Base-by-base conservation (phyloP, 2,113 vertebrate genomes). In the Neogobius melanostomus region DNA sequence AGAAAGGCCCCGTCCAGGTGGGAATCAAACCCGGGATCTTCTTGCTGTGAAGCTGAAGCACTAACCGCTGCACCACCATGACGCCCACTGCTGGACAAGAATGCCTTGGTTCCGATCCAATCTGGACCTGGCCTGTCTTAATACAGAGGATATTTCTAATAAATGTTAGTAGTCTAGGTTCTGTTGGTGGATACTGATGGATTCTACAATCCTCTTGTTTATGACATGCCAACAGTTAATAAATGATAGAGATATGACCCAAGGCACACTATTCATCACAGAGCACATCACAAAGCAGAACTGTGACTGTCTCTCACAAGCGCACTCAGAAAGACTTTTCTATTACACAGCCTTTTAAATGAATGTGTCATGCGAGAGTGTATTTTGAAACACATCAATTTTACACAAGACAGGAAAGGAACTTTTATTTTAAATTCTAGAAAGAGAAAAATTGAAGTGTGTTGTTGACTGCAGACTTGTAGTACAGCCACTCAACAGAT, bases 211-310 rank as follows among this genome's bases (percentile, higher is more conserved):
- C 51, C 44, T 73, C 64, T 56, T 53, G 52, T 50, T 65, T 64
- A 68, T 63, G 72, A 67, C 7, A 0, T 49, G 61, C 71, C 56
- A 53, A 57, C 65, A 36, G 57, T 14, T 44, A n/a, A 11, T 81
- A 49, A 84, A 51, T 65, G 68, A 81, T 74, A 51, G 64, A 76
- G 57, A 74, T 68, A 63, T 74, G 67, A 84, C 77, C 77, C 76
- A 11, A 1, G 65, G 74, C 57, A 48, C 28, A 50, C 62, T 15
- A 80, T 86, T 52, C 69, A 77, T 79, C 75, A 81, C 47, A 43
- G 62, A 49, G 21, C 59, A 77, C n/a, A 28, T 50, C 70, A 66
- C 68, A 17, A 16, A 63, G 68, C 72, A 43, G 71, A 11, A 14
- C 52, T 63, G 48, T n/a, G 28, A n/a, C 1, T 54, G 8, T n/a